A percentile compares a stretch with the other conserved stretches of the same genome.
phyloP scores from a whole-genome alignment of 2,888 invertebrate species.

The Oligia latruncula region DNA sequence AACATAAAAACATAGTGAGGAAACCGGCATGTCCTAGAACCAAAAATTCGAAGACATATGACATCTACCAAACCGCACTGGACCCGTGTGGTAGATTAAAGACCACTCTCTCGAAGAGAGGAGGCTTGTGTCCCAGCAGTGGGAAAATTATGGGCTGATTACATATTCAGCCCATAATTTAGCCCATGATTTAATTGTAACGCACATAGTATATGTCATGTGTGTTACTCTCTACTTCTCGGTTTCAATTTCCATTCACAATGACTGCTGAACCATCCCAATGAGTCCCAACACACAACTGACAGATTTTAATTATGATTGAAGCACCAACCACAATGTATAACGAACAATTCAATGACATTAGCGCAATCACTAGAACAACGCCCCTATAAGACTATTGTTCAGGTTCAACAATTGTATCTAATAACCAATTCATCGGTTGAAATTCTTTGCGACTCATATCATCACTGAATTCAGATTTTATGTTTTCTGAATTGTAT shows the following conservation, averaged over 20 bases:
- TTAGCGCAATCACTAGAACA: conserved; percentile 50
- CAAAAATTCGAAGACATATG: too few species aligned
- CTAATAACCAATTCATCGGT: conserved; percentile 43
- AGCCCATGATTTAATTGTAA: too few species aligned
- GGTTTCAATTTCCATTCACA: neutral
- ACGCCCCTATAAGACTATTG: conserved; percentile 40
- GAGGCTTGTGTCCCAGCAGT: too few species aligned
- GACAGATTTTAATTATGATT: conserved; percentile 57
- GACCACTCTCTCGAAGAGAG: too few species aligned
- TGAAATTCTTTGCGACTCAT: conserved; percentile 42
- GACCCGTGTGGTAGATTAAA: too few species aligned
- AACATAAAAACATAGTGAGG: too few species aligned
- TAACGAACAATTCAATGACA: conserved; percentile 46
- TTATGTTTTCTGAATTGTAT: conserved; percentile 31
- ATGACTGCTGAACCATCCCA: conserved; percentile 5
- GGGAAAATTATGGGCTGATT: too few species aligned
- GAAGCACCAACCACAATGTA: conserved; percentile 20
- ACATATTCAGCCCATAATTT: too few species aligned
- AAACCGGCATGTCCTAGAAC: too few species aligned
- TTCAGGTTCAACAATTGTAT: conserved; percentile 46
- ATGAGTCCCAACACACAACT: neutral
- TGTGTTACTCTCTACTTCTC: neutral
- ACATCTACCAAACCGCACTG: too few species aligned
- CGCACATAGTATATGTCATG: too few species aligned
- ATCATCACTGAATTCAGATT: conserved; percentile 44